These are phyloP conservation scores for Cepaea hortensis DNA, from an alignment of 2,888 invertebrate genomes.

Conservation along the genomic window DNA sequence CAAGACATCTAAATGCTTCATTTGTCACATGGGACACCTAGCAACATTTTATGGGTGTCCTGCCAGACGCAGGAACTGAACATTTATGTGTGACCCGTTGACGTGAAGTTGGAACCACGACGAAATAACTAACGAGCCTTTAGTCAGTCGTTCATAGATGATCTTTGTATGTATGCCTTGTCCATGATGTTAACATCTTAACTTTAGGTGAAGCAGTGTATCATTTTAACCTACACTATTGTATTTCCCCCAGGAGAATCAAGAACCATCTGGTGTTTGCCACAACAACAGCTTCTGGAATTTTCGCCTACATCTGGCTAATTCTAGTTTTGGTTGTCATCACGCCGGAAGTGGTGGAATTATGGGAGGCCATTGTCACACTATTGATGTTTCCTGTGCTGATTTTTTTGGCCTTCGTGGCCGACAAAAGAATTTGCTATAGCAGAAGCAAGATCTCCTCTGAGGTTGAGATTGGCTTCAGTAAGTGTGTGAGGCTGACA, in stretches of 20 bases:
- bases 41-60: no score
- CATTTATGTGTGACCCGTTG: no score
- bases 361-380: slow-evolving; percentile 81
- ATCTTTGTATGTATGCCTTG: no score
- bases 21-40: no score
- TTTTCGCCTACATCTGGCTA: slow-evolving; percentile 82
- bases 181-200: no score
- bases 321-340: slow-evolving; percentile 77
- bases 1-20: no score
- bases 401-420: slow-evolving; percentile 79
- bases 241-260: slow-evolving; percentile 69
- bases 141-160: no score
- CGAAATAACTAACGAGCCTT: no score
- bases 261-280: slow-evolving; percentile 77
- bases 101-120: no score
- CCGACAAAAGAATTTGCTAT: slow-evolving; percentile 76
- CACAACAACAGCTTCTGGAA: slow-evolving; percentile 74
- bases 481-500: slow-evolving; percentile 53
- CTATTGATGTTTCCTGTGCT: slow-evolving; percentile 80
- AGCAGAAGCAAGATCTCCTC: slow-evolving; percentile 59
- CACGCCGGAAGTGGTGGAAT: slow-evolving; percentile 76
- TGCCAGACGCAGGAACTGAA: no score
- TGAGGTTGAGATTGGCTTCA: slow-evolving; percentile 67
- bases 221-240: no score
- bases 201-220: no score